These are phyloP conservation scores for Lota lota DNA, from an alignment of 2,113 vertebrate genomes.

Conservation along the genomic window DNA sequence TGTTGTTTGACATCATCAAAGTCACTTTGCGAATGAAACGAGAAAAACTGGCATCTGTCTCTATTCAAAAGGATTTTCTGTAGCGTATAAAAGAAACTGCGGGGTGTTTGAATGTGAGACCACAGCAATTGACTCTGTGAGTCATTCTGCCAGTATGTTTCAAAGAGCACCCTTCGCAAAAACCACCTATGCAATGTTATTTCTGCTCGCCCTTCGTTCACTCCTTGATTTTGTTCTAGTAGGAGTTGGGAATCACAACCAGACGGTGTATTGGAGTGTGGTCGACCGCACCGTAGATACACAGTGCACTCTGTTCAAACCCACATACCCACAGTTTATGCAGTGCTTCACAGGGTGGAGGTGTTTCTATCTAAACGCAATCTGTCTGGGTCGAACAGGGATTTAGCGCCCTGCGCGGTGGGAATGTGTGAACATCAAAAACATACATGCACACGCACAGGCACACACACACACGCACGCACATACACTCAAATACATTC, in stretches of 20 bases:
- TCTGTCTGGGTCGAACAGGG: conserved; percentile 29
- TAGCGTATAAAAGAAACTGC: too few relatives aligned
- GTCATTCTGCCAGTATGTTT: too few relatives aligned
- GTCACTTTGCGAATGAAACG: too few relatives aligned
- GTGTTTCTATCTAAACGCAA: conserved; percentile 25
- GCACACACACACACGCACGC: background rate
- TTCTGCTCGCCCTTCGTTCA: conserved; percentile 4
- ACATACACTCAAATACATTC: background rate
- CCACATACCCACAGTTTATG: conserved; percentile 15
- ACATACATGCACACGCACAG: background rate
- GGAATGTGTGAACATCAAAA: background rate
- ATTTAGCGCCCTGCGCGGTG: conserved; percentile 11
- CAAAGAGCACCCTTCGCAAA: too few relatives aligned
- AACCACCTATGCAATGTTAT: background rate
- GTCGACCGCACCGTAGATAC: conserved; percentile 21
- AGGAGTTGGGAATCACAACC: conserved; percentile 24
- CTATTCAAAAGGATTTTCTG: too few relatives aligned
- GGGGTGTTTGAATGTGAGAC: too few relatives aligned
- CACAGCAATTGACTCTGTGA: too few relatives aligned
- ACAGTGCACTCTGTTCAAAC: conserved; percentile 13
- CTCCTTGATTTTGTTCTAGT: conserved; percentile 28
- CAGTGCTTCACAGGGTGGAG: background rate
- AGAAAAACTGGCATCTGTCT: too few relatives aligned
- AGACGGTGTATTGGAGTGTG: conserved; percentile 17
- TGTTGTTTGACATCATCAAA: too few relatives aligned